These are phyloP conservation scores for Lathronympha strigana DNA, from an alignment of 2,888 invertebrate species.

Conservation along the genomic window DNA sequence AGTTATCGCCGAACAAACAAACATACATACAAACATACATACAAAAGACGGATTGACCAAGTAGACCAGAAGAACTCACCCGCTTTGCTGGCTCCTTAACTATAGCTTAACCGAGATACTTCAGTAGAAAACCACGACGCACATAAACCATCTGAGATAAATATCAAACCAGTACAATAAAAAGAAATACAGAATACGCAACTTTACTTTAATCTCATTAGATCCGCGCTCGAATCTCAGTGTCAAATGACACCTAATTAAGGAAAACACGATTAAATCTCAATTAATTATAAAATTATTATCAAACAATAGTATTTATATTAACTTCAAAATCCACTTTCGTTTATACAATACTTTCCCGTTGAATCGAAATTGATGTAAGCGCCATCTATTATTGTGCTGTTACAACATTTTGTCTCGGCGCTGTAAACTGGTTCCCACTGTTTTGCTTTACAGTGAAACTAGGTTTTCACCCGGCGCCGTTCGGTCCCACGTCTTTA, in stretches of 20 bases:
- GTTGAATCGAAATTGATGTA: neutral
- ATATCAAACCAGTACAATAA: neutral
- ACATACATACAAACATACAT: no score
- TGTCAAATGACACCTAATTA: constrained; percentile 27
- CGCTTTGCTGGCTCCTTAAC: no score
- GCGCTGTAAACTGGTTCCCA: constrained; percentile 53
- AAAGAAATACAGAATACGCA: neutral
- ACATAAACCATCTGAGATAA: no score
- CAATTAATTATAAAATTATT: constrained; percentile 29
- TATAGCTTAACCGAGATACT: no score
- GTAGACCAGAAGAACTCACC: no score
- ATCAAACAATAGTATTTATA: constrained; percentile 32
- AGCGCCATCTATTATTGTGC: neutral
- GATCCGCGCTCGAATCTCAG: neutral
- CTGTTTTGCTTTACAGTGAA: constrained; percentile 66
- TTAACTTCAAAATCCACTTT: constrained; percentile 55
- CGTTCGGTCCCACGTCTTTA: constrained; percentile 63
- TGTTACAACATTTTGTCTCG: neutral
- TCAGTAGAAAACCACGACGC: no score
- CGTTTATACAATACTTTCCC: constrained; percentile 55
- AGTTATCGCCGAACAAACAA: no score
- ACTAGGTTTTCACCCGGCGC: constrained; percentile 62
- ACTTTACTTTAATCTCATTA: neutral
- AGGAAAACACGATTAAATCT: constrained; percentile 18
- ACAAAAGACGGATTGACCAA: no score